phyloP scores from a whole-genome alignment of 2,888 invertebrate species.

The Cheilosia pagana region DNA sequence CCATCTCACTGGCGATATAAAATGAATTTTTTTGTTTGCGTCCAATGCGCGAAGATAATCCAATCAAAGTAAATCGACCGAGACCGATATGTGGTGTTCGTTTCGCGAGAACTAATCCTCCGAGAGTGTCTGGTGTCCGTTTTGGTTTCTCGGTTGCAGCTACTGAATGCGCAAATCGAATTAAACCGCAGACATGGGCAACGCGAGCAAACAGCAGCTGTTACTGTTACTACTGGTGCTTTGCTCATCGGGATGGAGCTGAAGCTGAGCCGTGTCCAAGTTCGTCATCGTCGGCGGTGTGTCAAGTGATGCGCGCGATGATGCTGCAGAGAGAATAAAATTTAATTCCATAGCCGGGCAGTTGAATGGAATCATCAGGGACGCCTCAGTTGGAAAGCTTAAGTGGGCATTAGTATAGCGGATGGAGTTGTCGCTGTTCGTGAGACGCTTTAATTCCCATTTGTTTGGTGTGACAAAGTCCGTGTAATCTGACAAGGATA shows the following conservation, averaged over 20 bases:
- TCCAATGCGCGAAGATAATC: conserved; percentile 55
- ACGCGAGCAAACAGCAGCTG: conserved; percentile 38
- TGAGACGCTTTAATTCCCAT: conserved; percentile 14
- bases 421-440: conserved; percentile 17
- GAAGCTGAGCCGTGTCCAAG: conserved; percentile 21
- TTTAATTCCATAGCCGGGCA: conserved; percentile 42
- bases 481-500: conserved; percentile 24
- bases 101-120: conserved; percentile 48
- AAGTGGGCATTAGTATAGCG: conserved; percentile 7
- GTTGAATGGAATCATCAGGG: conserved; percentile 46
- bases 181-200: conserved; percentile 51
- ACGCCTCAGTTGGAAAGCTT: conserved; percentile 24
- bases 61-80: conserved; percentile 72
- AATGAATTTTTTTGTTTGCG: background rate
- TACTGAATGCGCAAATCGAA: conserved; percentile 69
- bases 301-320: conserved; percentile 15
- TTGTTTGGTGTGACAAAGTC: conserved; percentile 25
- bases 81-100: conserved; percentile 53
- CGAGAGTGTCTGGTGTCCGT: conserved; percentile 37
- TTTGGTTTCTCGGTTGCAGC: conserved; percentile 12
- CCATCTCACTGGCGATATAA: background rate
- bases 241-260: background rate
- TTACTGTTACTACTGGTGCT: background rate
- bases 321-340: background rate
- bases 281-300: conserved; percentile 42